Evolutionary conservation across 2,113 vertebrate genomes (phyloP), one percentile per base, ranked within the genome.

Genomic region (Mustela lutreola): DNA sequence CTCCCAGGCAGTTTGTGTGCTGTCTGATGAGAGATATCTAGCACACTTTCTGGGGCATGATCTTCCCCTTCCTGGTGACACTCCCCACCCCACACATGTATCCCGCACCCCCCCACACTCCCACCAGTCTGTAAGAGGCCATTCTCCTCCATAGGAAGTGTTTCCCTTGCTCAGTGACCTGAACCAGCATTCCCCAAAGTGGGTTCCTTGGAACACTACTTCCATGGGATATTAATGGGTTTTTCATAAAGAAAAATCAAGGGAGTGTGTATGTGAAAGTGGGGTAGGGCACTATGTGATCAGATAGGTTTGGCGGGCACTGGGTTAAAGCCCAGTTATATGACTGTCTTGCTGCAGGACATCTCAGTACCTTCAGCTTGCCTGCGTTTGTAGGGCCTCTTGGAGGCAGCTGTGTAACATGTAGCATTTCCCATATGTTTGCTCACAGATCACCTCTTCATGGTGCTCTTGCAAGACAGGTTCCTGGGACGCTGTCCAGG

Each of bases 321-420:
- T n/a, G 12, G 28, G 56, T 75, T 42, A 31, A 73, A 80, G 39
- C 10, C 4, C 5, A 50, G 71, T 33, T 11, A 2, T 3, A 1
- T 31, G 19, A 24, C 22, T 3, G 1, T 42, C 71, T 67, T 70
- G 60, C 75, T 65, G 26, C 6, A 31, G 56, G 45, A 21, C 12
- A 14, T 48, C 53, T 42, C 67, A 53, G 36, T 33, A 28, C 75
- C 89, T 71, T 65, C 11, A 28, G 22, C 3, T 15, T 0, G 0
- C 70, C 15, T 2, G 6, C 1, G 0, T 33, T 7, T 24, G 5
- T 22, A 0, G 11, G 39, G 60, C 24, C 9, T 22, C 70, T 28
- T 70, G 24, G 28, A 9, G 24, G 80, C 86, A 31, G 26, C 21
- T 48, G 10, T 1, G 1, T 48, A 31, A 15, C 31, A 31, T 2